Base-by-base conservation (phyloP, 1,140 invertebrate genomes). In the Eurosta solidaginis region DNA sequence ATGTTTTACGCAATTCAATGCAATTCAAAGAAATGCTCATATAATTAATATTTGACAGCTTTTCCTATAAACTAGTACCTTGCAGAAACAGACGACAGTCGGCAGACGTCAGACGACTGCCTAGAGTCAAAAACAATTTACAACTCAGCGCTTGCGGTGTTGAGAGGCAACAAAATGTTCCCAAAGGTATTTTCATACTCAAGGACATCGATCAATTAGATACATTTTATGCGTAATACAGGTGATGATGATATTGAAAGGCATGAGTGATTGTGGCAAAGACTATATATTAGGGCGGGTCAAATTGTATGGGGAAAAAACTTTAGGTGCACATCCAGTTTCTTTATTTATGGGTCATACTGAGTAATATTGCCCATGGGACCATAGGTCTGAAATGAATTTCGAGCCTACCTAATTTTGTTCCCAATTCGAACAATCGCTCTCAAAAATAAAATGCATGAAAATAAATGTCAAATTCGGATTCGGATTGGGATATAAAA, bases 41-140 rank as follows among this genome's bases (percentile, higher is more conserved):
- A 33, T 20, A 20, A 29, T 68, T n/a, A 20, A 68, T 40, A 40
- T 29, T n/a, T n/a, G n/a, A n/a, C n/a, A n/a, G n/a, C n/a, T n/a
- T n/a, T n/a, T n/a, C n/a, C n/a, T n/a, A n/a, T n/a, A n/a, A n/a
- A n/a, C n/a, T n/a, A n/a, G n/a, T n/a, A n/a, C n/a, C n/a, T n/a
- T n/a, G n/a, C n/a, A n/a, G 4, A 17, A 68, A 14, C 36, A 40
- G 59, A 29, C 27, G 17, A 33, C 59, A 68, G 59, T 3, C 59
- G 7, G 3, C 45, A 33, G 52, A 25, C 27, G 52, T 10, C 27
- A 59, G 52, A 25, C 27, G 27, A 12, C 22, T 7, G 22, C 27
- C 59, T 17, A 33, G 17, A 68, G 59, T 68, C 59, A 40, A 68
- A 68, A 68, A 68, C 59, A 68, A 76, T 25, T 74, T 76, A 80